A percentile compares a stretch with the other conserved stretches of the same genome.
Evolutionary conservation across 2,797 vertebrate genomes (phyloP).

Genomic region (Platyrinchus mystaceus): DNA sequence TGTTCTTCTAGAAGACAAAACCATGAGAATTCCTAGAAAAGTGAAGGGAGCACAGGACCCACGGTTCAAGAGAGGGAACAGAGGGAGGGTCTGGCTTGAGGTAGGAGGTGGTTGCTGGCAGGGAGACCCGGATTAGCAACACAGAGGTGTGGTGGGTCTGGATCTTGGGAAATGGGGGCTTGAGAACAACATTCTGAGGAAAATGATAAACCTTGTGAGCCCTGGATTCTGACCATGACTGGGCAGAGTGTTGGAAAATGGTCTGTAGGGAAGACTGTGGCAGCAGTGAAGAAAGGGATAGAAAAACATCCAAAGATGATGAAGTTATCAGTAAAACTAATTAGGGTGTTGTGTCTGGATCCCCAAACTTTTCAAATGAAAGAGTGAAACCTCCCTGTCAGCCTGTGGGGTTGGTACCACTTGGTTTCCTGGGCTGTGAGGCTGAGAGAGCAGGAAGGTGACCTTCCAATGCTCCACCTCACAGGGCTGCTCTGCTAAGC

Average conservation of each 20-base stretch:
- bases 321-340: background rate
- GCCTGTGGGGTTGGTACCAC: background rate
- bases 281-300: background rate
- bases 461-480: background rate
- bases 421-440: background rate
- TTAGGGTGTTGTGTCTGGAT: background rate
- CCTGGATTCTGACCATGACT: background rate
- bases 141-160: background rate
- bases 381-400: background rate
- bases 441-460: background rate
- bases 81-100: background rate
- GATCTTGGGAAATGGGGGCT: background rate
- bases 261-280: background rate
- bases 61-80: background rate
- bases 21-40: background rate
- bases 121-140: background rate
- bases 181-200: background rate
- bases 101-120: background rate
- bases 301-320: background rate
- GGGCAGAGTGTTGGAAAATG: background rate
- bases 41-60: background rate
- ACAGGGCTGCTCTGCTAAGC: accelerated
- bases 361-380: background rate
- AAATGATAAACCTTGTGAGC: background rate
- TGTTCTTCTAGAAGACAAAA: constrained; percentile 74